Evolutionary conservation across 2,113 vertebrate genomes (phyloP).

Genomic region (Melospiza georgiana): DNA sequence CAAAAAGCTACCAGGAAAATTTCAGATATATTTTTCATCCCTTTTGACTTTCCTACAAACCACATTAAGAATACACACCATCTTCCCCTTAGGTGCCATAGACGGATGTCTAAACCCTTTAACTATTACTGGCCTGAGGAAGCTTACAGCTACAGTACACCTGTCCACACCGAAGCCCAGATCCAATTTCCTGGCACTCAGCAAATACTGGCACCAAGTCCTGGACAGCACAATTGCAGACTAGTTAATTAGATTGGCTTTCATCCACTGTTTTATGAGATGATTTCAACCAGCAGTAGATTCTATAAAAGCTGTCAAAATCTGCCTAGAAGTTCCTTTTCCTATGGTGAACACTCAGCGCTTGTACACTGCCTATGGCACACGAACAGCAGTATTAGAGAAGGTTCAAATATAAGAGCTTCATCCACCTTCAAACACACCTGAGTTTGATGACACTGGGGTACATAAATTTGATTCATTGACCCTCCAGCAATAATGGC

Average conservation of each 20-base stretch:
- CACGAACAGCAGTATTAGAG: not conserved
- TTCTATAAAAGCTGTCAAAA: not conserved
- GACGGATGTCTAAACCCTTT: not conserved
- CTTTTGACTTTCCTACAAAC: not conserved
- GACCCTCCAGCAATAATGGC: not conserved
- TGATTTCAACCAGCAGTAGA: accelerated
- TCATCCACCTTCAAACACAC: not conserved
- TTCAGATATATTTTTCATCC: not conserved
- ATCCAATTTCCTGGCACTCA: not conserved
- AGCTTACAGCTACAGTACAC: not conserved
- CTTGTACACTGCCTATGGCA: accelerated
- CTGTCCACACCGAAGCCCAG: accelerated
- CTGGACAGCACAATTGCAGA: not conserved
- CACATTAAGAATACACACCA: not conserved
- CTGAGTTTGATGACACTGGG: not conserved
- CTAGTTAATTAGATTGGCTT: not conserved
- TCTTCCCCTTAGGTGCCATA: not conserved
- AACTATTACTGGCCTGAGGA: not conserved
- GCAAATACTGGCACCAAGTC: not conserved
- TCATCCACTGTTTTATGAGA: not conserved
- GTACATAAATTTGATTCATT: not conserved
- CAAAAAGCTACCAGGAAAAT: not conserved
- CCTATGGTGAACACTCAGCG: accelerated
- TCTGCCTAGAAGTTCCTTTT: not conserved
- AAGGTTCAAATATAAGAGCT: not conserved